phyloP scores from a whole-genome alignment of 2,888 invertebrate species.

The Agrochola lychnidis region DNA sequence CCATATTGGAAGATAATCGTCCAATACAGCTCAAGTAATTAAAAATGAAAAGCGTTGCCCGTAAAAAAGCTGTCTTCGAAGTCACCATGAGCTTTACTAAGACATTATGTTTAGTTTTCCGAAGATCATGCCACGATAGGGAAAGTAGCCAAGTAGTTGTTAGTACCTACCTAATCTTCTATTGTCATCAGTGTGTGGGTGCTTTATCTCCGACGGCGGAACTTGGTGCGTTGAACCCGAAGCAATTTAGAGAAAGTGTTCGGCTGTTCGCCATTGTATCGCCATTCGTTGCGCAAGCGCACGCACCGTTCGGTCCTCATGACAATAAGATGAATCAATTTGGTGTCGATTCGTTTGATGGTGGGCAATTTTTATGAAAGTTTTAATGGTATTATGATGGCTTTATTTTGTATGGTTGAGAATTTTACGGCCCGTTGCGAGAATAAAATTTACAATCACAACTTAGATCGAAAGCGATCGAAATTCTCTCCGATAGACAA shows the following conservation, averaged over 20 bases:
- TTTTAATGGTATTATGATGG: slow-evolving; percentile 17
- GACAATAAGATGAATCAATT: slow-evolving; percentile 60
- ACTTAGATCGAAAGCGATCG: background rate
- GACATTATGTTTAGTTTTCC: background rate
- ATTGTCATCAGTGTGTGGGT: slow-evolving; percentile 40
- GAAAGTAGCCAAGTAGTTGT: background rate
- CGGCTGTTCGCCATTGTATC: slow-evolving; percentile 65
- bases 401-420: background rate
- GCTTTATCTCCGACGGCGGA: slow-evolving; percentile 54
- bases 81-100: too few relatives aligned
- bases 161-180: slow-evolving; percentile 26
- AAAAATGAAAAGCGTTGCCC: too few relatives aligned
- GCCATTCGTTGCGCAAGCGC: slow-evolving; percentile 64
- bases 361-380: slow-evolving; percentile 25
- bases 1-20: background rate
- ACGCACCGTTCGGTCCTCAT: slow-evolving; percentile 27
- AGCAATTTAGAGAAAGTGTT: slow-evolving; percentile 71
- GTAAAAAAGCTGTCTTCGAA: background rate
- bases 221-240: slow-evolving; percentile 63
- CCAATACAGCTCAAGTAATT: background rate
- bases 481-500: too few relatives aligned
- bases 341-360: slow-evolving; percentile 23
- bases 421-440: background rate
- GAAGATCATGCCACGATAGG: background rate
- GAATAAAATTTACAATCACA: background rate